Evolutionary conservation across 1,140 invertebrate species (phyloP), one percentile per base, ranked within the genome.

Genomic region (Habropoda laboriosa): DNA sequence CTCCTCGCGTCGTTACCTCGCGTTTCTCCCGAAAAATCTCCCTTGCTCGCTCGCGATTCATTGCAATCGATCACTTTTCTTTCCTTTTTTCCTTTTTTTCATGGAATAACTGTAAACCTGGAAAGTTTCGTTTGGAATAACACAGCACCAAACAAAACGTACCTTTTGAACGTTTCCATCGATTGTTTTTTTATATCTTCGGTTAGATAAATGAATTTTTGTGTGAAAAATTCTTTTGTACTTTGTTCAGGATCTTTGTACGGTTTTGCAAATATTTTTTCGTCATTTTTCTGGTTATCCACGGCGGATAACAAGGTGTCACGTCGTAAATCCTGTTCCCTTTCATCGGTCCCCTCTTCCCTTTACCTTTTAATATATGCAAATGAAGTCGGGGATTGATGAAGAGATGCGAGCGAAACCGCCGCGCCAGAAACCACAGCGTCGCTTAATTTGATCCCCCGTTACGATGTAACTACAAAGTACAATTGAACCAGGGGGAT

Each of bases 21-120:
- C 38, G 35, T 79, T 72, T 45, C 35, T 38, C 42, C 27, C 49
- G 42, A 53, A 74, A 74, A n/a, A n/a, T n/a, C n/a, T n/a, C n/a
- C n/a, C n/a, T n/a, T n/a, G n/a, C n/a, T n/a, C 16, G 3, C 0
- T 32, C 2, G n/a, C 12, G 45, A 30, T 27, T 3, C 27, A 35
- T 38, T 16, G 55, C 1, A 1, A 18, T 63, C 10, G 10, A 38
- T 27, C 32, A 1, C 32, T 47, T 21, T 40, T 24, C 5, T 16
- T 4, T 12, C 0, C 2, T 16, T 10, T 0, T 35, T 27, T 5
- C 16, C 3, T 51, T 51, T 32, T n/a, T 1, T 6, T 18, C 5
- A 3, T 32, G 8, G 3, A n/a, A 8, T 4, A n/a, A 58, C 32
- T 1, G 3, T n/a, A n/a, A n/a, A n/a, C n/a, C n/a, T n/a, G n/a